phyloP scores from a whole-genome alignment of 2,888 invertebrate genomes.

The Oithona nana region DNA sequence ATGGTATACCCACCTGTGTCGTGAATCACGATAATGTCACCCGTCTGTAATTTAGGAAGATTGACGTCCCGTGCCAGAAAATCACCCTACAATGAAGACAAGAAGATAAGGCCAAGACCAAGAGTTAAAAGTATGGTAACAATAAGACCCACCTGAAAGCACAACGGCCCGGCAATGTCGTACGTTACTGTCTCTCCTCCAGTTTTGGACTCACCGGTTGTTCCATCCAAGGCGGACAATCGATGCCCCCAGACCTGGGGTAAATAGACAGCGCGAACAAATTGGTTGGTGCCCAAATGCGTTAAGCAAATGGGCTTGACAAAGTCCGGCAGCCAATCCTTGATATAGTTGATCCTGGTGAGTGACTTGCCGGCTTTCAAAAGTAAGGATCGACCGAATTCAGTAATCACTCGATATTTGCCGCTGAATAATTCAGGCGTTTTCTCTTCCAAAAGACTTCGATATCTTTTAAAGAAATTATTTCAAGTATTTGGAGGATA shows the following conservation, averaged over 20 bases:
- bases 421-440: conserved; percentile 9
- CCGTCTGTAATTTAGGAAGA: not conserved
- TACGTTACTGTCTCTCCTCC: not conserved
- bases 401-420: conserved; percentile 8
- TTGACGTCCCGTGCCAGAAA: not conserved
- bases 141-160: conserved; percentile 13
- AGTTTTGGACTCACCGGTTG: not conserved
- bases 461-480: conserved; percentile 12
- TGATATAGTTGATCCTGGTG: conserved; percentile 1
- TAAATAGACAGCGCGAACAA: conserved; percentile 2
- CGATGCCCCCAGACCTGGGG: conserved; percentile 10
- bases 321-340: conserved; percentile 12
- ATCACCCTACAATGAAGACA: conserved; percentile 9
- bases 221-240: not conserved
- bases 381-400: conserved; percentile 15
- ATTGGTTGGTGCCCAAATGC: conserved; percentile 15
- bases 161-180: conserved; percentile 13
- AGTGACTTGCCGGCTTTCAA: conserved; percentile 15
- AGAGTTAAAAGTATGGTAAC: not conserved
- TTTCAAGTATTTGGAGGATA: too few relatives aligned
- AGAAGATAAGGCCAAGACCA: too few relatives aligned
- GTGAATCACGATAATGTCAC: conserved; percentile 9
- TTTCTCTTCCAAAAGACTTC: not conserved
- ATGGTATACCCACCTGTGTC: conserved; percentile 15
- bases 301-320: conserved; percentile 3